Evolutionary conservation across 1,140 invertebrate genomes (phyloP).

Genomic region (Drosophila bifasciata): DNA sequence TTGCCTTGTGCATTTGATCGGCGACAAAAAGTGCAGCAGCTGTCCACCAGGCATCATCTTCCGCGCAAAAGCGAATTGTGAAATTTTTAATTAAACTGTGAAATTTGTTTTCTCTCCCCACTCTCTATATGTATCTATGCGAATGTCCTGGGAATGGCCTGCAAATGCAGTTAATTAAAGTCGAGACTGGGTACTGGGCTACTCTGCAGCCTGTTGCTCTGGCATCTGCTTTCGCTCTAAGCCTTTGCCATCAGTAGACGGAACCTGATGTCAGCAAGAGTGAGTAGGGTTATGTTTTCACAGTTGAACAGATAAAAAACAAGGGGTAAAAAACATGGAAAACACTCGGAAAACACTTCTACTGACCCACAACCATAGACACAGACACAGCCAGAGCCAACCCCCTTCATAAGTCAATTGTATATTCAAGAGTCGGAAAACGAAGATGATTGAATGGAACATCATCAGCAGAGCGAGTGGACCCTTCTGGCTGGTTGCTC

Average conservation of each 20-base stretch:
- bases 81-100: slow-evolving; percentile 47
- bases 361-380: not conserved
- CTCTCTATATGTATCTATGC: not conserved
- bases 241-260: slow-evolving; percentile 2
- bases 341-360: slow-evolving; percentile 1
- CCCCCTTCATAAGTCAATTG: slow-evolving; percentile 10
- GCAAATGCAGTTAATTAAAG: slow-evolving; percentile 38
- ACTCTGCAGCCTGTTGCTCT: not conserved
- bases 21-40: slow-evolving; percentile 25
- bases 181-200: not conserved
- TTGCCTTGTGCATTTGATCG: slow-evolving; percentile 64
- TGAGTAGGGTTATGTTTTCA: slow-evolving; percentile 22
- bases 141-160: not conserved
- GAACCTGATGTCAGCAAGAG: not conserved
- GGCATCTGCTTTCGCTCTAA: not conserved
- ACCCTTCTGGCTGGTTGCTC: slow-evolving; percentile 4
- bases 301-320: too few relatives aligned
- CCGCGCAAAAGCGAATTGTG: not conserved
- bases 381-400: too few relatives aligned
- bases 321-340: too few relatives aligned
- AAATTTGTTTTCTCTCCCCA: slow-evolving; percentile 22
- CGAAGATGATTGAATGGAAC: slow-evolving; percentile 29
- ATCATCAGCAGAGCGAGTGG: not conserved
- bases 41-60: not conserved
- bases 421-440: slow-evolving; percentile 5